These are phyloP conservation scores for Scaptomyza graminum DNA, from an alignment of 1,140 invertebrate species.

Conservation along the genomic window DNA sequence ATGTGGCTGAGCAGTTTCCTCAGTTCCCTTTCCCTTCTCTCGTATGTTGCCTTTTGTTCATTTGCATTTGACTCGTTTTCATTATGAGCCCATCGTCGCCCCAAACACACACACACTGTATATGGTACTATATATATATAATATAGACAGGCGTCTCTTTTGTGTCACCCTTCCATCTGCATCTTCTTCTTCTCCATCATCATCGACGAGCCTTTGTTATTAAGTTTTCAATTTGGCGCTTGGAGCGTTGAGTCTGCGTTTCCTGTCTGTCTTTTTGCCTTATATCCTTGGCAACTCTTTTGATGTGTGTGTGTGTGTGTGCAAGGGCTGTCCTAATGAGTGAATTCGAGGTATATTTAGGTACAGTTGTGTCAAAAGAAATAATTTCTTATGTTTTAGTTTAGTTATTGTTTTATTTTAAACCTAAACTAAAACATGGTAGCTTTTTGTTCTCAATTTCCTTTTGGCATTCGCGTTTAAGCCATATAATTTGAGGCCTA, in stretches of 20 bases:
- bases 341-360: conserved; percentile 5
- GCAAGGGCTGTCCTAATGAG: conserved; percentile 36
- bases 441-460: too few species aligned
- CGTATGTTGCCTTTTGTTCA: conserved; percentile 69
- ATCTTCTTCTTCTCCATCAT: conserved; percentile 20
- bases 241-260: conserved; percentile 27
- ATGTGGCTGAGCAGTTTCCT: conserved; percentile 33
- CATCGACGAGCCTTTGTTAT: conserved; percentile 50
- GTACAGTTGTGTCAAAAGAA: conserved; percentile 29
- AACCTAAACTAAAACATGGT: neutral
- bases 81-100: conserved; percentile 59
- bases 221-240: conserved; percentile 64
- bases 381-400: neutral
- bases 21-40: conserved; percentile 12
- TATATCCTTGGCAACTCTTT: conserved; percentile 67
- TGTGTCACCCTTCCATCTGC: neutral
- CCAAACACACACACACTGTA: conserved; percentile 11
- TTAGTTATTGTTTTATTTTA: neutral
- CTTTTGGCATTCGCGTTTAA: neutral
- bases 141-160: conserved; percentile 3
- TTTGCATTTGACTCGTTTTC: conserved; percentile 76
- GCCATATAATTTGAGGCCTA: conserved; percentile 19
- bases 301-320: conserved; percentile 34
- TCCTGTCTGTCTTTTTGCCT: conserved; percentile 27
- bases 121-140: conserved; percentile 3